A percentile compares a stretch with the other conserved stretches of the same genome.
These are phyloP conservation scores for Onychomys leucogaster DNA, from an alignment of 2,797 vertebrate genomes.

Conservation along the genomic window DNA sequence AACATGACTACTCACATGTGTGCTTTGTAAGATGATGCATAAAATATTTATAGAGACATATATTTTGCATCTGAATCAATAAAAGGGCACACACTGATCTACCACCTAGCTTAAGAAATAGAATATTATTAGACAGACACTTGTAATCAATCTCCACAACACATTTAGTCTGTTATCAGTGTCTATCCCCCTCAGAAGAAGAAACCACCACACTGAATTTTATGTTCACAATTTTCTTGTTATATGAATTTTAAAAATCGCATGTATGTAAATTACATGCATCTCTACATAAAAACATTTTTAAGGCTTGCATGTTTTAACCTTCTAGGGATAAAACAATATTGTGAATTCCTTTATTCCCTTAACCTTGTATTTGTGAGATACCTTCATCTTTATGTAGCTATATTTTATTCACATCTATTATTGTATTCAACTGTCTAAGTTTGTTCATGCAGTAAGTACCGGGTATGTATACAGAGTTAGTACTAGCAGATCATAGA, in stretches of 20 bases:
- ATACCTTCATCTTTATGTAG: slow-evolving; percentile 10
- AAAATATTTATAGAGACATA: slow-evolving; percentile 7
- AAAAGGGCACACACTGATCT: not conserved
- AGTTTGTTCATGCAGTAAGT: not conserved
- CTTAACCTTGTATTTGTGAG: slow-evolving; percentile 43
- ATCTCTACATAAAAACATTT: not conserved
- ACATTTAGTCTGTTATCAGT: not conserved
- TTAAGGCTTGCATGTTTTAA: not conserved
- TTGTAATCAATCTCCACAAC: not conserved
- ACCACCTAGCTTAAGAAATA: slow-evolving; percentile 15
- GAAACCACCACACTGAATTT: slow-evolving; percentile 22
- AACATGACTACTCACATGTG: not conserved
- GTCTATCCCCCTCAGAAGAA: not conserved
- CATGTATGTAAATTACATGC: not conserved
- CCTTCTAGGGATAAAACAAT: slow-evolving; percentile 16
- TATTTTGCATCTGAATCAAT: not conserved
- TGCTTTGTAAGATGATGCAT: slow-evolving; percentile 16
- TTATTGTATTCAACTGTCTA: not conserved
- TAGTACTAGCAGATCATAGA: not conserved
- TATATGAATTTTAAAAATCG: slow-evolving; percentile 9
- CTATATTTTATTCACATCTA: slow-evolving; percentile 47
- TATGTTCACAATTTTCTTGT: not conserved
- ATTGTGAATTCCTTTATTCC: not conserved
- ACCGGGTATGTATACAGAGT: not conserved
- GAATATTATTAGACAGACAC: not conserved